Evolutionary conservation across 1,140 invertebrate genomes (phyloP).

Genomic region (Coenobita brevimanus): DNA sequence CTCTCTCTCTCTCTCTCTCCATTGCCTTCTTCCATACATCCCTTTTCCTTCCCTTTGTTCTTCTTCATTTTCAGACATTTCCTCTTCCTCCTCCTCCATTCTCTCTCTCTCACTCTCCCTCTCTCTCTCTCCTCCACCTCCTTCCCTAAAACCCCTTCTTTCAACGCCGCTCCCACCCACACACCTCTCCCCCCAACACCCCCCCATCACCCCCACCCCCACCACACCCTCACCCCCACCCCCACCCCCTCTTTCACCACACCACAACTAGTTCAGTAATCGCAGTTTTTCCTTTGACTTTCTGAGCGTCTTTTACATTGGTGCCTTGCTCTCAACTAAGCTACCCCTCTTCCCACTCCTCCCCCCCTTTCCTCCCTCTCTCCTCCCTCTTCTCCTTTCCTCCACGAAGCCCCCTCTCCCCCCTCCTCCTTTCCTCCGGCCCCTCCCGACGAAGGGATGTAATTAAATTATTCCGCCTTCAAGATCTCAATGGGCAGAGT

Average conservation of each 20-base stretch:
- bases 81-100: neutral
- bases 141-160: neutral
- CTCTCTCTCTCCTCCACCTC: neutral
- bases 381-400: neutral
- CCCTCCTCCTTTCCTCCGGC: neutral
- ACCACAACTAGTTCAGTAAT: slow-evolving; percentile 32
- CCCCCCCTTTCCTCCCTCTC: neutral
- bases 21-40: neutral
- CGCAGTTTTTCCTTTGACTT: slow-evolving; percentile 30
- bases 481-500: slow-evolving; percentile 49
- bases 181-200: neutral
- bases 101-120: neutral
- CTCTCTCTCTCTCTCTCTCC: neutral
- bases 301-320: slow-evolving; percentile 23
- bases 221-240: neutral
- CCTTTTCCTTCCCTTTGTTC: neutral
- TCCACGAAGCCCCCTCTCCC: neutral
- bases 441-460: slow-evolving; percentile 40
- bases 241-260: neutral
- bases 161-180: neutral
- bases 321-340: neutral
- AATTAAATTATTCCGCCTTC: slow-evolving; percentile 54
- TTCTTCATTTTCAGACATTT: neutral
- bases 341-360: neutral
- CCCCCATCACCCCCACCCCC: neutral